Evolutionary conservation across 1,140 invertebrate genomes (phyloP), one percentile per base, ranked within the genome.

Genomic region (Drosophila takahashii): DNA sequence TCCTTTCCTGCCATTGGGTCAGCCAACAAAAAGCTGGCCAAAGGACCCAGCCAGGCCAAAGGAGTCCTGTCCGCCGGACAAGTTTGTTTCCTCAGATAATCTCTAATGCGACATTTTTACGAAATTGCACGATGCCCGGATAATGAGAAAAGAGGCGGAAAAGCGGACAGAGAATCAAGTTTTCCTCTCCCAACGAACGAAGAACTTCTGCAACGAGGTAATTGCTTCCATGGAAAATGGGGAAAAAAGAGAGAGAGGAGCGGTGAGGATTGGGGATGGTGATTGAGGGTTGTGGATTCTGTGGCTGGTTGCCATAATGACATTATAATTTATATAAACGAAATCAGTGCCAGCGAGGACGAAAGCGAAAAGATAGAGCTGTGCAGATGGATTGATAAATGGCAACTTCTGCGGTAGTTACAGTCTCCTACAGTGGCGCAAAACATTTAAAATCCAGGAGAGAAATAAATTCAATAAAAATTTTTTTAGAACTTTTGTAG

Each of bases 261-360:
- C 36, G 44, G n/a, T 7, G 59, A 36, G 18, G 52, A 52, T 51
- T 75, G 73, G 42, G 39, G 37, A 15, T 52, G 26, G 58, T 47
- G 27, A 79, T 67, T 44, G 60, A 65, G 71, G 59, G 53, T 58
- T 65, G 66, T 41, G 62, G 29, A 51, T 51, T 18, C 32, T 69
- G 71, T 83, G 75, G 71, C 85, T 89, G 84, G 48, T 87, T 89
- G 83, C 89, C 77, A 87, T 90, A 90, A 90, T 90, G 89, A 91
- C 89, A 90, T 90, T 90, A 90, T 90, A 90, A 90, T 90, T 90
- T 90, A 90, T 90, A 87, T 89, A 89, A 89, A 89, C 79, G 84
- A 89, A 89, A 89, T 89, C 84, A 90, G 84, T 89, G 79, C 71
- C 62, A 72, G 57, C 34, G 36, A 52, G 37, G 54, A 66, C 16